Base-by-base conservation (phyloP, 2,888 invertebrate species). In the Byasa hedistus region DNA sequence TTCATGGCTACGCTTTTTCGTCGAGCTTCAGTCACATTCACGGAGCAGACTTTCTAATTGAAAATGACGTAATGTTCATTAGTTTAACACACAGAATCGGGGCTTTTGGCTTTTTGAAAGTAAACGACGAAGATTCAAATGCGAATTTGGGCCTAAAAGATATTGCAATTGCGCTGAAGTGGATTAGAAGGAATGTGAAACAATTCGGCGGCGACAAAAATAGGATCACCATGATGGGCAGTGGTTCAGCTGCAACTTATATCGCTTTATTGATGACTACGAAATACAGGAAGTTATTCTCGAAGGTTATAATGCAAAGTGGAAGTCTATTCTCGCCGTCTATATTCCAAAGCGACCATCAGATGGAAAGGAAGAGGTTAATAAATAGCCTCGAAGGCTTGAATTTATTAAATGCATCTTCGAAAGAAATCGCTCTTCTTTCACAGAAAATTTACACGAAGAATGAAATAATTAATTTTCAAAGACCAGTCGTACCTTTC, bases 71-170 rank as follows among this genome's bases (percentile, higher is more conserved):
- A 2, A 64, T 91, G 48, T 74, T 91, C 19, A 76, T 91, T 1
- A 87, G 84, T 51, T 71, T 87, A 0, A 79, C 87, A 1, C 89
- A 92, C 65, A 81, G 92, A 73, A 77, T 91, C 60, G 89, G 90
- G 4, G 85, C 79, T 0, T 87, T 91, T 65, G 92, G 92, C 19
- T 92, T 90, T 76, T 70, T 89, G 24, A 91, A 87, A 72, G 27
- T 82, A 2, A 86, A 88, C 66, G 80, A 86, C 39, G 77, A 80
- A 1, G 82, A 85, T 48, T 39, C 79, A 15, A 72, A 88, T 70
- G 81, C 79, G 0, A 92, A 92, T 69, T 89, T 91, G 91, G 92
- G 92, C 2, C 75, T 92, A 19, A 91, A 88, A 76, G 92, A 92
- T 73, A 88, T 91, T 52, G 78, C 86, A 0, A 76, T 84, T 74